Evolutionary conservation across 2,797 vertebrate species (phyloP).

Genomic region (Parotocinclus haroldoi): DNA sequence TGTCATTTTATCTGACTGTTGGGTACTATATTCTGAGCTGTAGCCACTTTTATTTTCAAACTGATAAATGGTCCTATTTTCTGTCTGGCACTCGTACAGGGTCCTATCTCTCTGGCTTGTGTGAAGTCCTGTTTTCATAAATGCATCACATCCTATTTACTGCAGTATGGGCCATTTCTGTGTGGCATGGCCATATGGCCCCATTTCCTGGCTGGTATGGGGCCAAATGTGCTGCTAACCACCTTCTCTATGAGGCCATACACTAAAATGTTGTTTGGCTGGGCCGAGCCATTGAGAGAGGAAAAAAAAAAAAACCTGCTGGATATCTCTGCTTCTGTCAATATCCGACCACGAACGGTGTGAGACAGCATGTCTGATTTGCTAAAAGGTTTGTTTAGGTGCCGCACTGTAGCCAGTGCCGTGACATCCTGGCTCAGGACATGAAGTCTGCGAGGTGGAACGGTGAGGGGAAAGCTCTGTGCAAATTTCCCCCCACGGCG

Average conservation of each 20-base stretch:
- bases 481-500: constrained; percentile 17
- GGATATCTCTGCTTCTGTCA: constrained; percentile 14
- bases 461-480: constrained; percentile 26
- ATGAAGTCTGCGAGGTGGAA: constrained; percentile 40
- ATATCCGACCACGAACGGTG: constrained; percentile 18
- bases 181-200: constrained; percentile 38
- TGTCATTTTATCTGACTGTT: constrained; percentile 44
- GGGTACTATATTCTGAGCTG: constrained; percentile 40
- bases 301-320: constrained; percentile 15
- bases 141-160: constrained; percentile 35
- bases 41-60: constrained; percentile 41
- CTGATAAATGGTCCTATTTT: constrained; percentile 46
- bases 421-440: constrained; percentile 43
- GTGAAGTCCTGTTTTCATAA: constrained; percentile 31
- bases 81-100: constrained; percentile 35
- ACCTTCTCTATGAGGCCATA: constrained; percentile 28
- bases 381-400: constrained; percentile 40
- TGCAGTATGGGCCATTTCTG: constrained; percentile 14
- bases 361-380: constrained; percentile 29
- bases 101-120: constrained; percentile 30
- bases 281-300: constrained; percentile 22
- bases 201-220: constrained; percentile 32
- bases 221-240: constrained; percentile 39
- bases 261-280: constrained; percentile 24
- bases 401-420: constrained; percentile 23